Evolutionary conservation across 92 coral and sea anemone species (phyloP).

Genomic region (Parazoanthus atlanticus): DNA sequence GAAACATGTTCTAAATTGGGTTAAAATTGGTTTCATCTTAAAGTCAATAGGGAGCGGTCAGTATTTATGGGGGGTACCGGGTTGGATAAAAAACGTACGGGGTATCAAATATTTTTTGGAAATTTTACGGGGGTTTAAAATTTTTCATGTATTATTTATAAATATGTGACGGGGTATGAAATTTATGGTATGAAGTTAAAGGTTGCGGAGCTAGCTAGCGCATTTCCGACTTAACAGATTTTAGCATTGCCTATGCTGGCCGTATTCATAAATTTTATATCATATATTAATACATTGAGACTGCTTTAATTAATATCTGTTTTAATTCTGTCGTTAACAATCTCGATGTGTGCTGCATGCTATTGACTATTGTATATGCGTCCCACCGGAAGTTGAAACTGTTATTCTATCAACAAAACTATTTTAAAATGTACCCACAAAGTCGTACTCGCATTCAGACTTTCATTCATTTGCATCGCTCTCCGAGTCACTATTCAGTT

Average conservation of each 20-base stretch:
- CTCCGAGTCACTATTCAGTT: conserved; percentile 40
- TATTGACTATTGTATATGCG: conserved; percentile 26
- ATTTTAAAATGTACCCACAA: conserved; percentile 12
- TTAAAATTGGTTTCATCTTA: too few species aligned
- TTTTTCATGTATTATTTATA: conserved; percentile 16
- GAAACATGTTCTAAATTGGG: too few species aligned
- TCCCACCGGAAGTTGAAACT: conserved; percentile 34
- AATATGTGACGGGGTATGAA: conserved; percentile 22
- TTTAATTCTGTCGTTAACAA: conserved; percentile 32
- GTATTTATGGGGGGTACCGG: too few species aligned
- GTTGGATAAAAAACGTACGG: too few species aligned
- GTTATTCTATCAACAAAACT: conserved; percentile 24
- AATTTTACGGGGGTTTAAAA: conserved; percentile 12
- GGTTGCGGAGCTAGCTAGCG: conserved; percentile 31
- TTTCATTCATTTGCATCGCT: conserved; percentile 28
- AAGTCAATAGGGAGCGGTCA: too few species aligned
- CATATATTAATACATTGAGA: conserved; percentile 10
- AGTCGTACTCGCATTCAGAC: conserved; percentile 38
- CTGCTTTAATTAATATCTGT: conserved; percentile 15
- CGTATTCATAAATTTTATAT: neutral
- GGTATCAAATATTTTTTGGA: too few species aligned
- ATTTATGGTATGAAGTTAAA: conserved; percentile 22
- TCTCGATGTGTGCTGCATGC: conserved; percentile 33
- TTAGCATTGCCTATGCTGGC: conserved; percentile 36
- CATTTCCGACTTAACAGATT: conserved; percentile 35